phyloP scores from a whole-genome alignment of 2,888 invertebrate species.

The Lasius platythorax region DNA sequence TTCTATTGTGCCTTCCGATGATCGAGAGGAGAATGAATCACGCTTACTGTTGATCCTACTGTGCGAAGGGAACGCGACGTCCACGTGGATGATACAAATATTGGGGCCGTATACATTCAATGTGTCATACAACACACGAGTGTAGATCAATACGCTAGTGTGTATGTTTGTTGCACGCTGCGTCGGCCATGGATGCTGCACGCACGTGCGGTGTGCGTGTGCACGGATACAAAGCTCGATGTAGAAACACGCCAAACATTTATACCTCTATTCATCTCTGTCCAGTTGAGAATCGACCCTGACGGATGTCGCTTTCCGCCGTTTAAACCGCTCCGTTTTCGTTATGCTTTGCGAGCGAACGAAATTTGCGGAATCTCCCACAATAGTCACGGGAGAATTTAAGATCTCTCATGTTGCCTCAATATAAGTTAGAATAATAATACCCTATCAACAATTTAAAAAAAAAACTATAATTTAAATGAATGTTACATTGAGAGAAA shows the following conservation, averaged over 20 bases:
- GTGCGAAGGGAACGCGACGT: slow-evolving; percentile 40
- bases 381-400: background rate
- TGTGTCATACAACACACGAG: slow-evolving; percentile 53
- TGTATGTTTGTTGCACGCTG: slow-evolving; percentile 49
- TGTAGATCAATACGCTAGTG: slow-evolving; percentile 41
- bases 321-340: slow-evolving; percentile 37
- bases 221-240: slow-evolving; percentile 49
- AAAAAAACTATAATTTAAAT: background rate
- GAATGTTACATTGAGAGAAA: background rate
- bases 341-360: background rate
- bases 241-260: slow-evolving; percentile 65
- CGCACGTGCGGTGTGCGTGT: slow-evolving; percentile 73
- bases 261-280: slow-evolving; percentile 68
- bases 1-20: slow-evolving; percentile 33
- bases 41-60: slow-evolving; percentile 41
- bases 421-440: background rate
- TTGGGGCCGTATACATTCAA: slow-evolving; percentile 35
- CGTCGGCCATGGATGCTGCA: slow-evolving; percentile 52
- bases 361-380: slow-evolving; percentile 19
- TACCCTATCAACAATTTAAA: background rate
- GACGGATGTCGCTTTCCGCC: slow-evolving; percentile 48
- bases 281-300: slow-evolving; percentile 45
- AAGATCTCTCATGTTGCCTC: background rate
- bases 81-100: slow-evolving; percentile 57
- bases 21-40: slow-evolving; percentile 36